Evolutionary conservation across 2,888 invertebrate genomes (phyloP).

Genomic region (Pecten maximus): DNA sequence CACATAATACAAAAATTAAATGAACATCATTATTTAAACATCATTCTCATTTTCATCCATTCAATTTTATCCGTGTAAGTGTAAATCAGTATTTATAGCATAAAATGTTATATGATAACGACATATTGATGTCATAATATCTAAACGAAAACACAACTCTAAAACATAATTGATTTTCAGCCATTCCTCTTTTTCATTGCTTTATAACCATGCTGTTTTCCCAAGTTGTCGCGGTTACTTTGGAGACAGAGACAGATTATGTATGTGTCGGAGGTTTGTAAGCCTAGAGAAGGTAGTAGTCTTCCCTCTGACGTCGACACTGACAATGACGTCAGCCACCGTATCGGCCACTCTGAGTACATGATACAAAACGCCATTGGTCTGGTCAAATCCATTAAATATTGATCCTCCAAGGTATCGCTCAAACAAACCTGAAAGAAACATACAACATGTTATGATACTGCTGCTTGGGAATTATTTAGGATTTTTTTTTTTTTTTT

Average conservation of each 20-base stretch:
- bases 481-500: too few species aligned
- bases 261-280: slow-evolving; percentile 66
- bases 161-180: too few species aligned
- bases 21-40: too few species aligned
- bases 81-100: too few species aligned
- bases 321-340: slow-evolving; percentile 67
- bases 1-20: too few species aligned
- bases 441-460: too few species aligned
- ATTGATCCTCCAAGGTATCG: slow-evolving; percentile 69
- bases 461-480: too few species aligned
- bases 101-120: too few species aligned
- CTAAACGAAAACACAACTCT: too few species aligned
- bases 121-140: too few species aligned
- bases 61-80: too few species aligned
- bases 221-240: not conserved
- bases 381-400: slow-evolving; percentile 59
- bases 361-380: slow-evolving; percentile 60
- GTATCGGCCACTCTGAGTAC: slow-evolving; percentile 66
- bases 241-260: slow-evolving; percentile 53
- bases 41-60: too few species aligned
- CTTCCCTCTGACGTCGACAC: slow-evolving; percentile 58
- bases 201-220: not conserved
- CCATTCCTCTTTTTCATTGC: not conserved
- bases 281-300: slow-evolving; percentile 62
- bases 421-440: slow-evolving; percentile 64